Evolutionary conservation across 1,140 invertebrate species (phyloP).

Genomic region (Hydropsyche tenuis): DNA sequence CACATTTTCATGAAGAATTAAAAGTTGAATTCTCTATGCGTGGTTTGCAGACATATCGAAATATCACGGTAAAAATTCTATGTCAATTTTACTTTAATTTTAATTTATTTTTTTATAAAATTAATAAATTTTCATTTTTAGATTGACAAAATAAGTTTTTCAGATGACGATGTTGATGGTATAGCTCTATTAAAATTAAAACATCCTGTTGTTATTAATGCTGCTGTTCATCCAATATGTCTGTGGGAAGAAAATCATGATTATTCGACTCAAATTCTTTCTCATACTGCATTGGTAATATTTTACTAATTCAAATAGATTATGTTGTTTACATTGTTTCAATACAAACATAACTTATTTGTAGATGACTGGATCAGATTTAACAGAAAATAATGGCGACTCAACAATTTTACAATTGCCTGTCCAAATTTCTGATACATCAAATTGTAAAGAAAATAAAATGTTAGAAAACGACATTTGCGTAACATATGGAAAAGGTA

Average conservation of each 20-base stretch:
- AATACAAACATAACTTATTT: background rate
- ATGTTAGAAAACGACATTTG: no score
- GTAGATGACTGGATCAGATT: conserved; percentile 8
- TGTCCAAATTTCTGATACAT: background rate
- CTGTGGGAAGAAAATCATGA: conserved; percentile 37
- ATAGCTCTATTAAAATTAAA: conserved; percentile 30
- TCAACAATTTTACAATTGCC: conserved; percentile 3
- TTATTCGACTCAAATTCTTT: conserved; percentile 31
- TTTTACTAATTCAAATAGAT: background rate
- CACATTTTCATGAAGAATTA: background rate
- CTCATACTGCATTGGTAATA: conserved; percentile 30
- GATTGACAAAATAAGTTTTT: background rate
- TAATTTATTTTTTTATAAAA: background rate
- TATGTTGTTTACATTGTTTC: background rate
- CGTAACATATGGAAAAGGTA: no score
- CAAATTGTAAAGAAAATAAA: no score
- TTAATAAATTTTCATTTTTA: background rate
- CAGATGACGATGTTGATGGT: conserved; percentile 1
- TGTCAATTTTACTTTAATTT: background rate
- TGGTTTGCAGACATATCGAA: conserved; percentile 34
- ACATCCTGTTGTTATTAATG: conserved; percentile 28
- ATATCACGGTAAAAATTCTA: conserved; percentile 33
- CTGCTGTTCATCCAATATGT: conserved; percentile 37
- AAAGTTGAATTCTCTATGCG: conserved; percentile 34
- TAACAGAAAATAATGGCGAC: background rate